Base-by-base conservation (phyloP, 2,888 invertebrate species). In the Laspeyria flexula region DNA sequence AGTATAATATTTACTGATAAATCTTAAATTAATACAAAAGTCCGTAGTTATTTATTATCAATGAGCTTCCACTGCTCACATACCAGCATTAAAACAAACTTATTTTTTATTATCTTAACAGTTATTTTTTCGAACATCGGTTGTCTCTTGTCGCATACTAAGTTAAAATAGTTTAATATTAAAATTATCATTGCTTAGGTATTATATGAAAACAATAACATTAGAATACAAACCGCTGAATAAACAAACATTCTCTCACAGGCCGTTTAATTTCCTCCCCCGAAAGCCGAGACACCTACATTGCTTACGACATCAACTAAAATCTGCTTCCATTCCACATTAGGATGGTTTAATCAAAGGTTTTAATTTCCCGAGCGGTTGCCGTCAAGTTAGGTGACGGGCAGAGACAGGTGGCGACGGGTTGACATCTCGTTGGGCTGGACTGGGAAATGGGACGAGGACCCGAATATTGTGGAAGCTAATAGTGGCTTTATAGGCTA, bases 311-410 rank as follows among this genome's bases (percentile, higher is more conserved):
- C 21, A 18, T 38, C 3, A 39, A 35, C 13, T 16, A 55, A 65
- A 56, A 58, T 41, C 23, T 35, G 43, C 25, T 15, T 15, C 30
- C 23, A 43, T 66, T 58, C 34, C 55, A 60, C 60, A 65, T 69
- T 63, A 67, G 50, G 40, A 56, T 42, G 65, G 45, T 55, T 60
- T 73, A 73, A 72, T 75, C 65, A 65, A 65, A 60, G 66, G 60
- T 73, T 75, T 81, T 81, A 75, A 79, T 81, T 77, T 77, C 75
- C 79, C 74, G 73, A 55, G 67, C 59, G 71, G 55, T 48, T 66
- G 71, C 60, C 63, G 51, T 55, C 60, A 55, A 44, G 34, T 40
- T 40, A 34, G 9, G 42, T 30, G 40, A 52, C 50, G 41, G 44
- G 44, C 35, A 43, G 67, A 39, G 44, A 68, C 71, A 77, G 73